These are phyloP conservation scores for Apodemus speciosus DNA, from an alignment of 2,113 vertebrate species.

Conservation along the genomic window DNA sequence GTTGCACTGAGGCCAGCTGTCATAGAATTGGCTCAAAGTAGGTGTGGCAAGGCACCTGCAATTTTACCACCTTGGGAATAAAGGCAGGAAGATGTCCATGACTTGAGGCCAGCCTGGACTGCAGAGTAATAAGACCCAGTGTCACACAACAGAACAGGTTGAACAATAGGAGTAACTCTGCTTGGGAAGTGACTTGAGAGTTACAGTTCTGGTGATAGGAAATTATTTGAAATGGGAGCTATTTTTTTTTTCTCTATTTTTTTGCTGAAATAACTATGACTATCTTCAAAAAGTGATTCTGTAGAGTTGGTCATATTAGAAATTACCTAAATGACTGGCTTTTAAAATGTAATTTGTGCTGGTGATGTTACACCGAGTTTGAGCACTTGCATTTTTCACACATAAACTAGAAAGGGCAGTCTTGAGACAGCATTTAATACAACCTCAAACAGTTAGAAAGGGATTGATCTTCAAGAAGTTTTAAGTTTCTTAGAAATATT, in stretches of 20 bases:
- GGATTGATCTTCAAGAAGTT: not conserved
- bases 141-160: not conserved
- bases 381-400: not conserved
- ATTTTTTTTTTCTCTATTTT: slow-evolving; percentile 43
- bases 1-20: not conserved
- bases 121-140: not conserved
- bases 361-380: not conserved
- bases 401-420: not conserved
- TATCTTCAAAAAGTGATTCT: slow-evolving; percentile 20
- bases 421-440: not conserved
- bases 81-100: not conserved
- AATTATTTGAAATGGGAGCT: slow-evolving; percentile 49
- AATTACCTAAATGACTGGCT: not conserved
- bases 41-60: not conserved
- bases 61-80: not conserved
- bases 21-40: not conserved
- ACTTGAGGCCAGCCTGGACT: not conserved
- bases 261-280: not conserved
- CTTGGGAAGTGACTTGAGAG: not conserved
- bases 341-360: slow-evolving; percentile 13
- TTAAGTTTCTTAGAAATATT: not conserved
- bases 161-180: not conserved
- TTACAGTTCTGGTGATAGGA: not conserved
- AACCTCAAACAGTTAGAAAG: not conserved
- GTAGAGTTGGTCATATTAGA: slow-evolving; percentile 1